Conservation (phyloP, 2,797 vertebrate genomes). For the Oophaga sylvatica region DNA sequence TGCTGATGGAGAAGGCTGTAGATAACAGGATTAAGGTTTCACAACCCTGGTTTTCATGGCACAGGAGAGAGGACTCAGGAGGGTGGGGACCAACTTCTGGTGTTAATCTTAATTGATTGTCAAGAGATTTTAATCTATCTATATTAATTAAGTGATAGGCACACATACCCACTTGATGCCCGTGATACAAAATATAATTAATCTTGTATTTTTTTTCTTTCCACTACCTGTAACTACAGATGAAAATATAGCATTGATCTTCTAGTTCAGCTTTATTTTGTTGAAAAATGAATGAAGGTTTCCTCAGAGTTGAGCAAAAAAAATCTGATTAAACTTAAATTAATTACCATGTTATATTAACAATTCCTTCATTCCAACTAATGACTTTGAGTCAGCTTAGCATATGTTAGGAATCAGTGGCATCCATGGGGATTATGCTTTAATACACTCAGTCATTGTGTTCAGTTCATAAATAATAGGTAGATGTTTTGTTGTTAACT, state of each 20-base stretch:
- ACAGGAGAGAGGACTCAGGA: conserved; percentile 63
- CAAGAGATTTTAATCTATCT: conserved; percentile 76
- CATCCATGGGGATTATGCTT: conserved; percentile 15
- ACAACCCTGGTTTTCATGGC: conserved; percentile 71
- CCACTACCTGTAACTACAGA: conserved; percentile 1
- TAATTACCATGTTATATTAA: conserved; percentile 18
- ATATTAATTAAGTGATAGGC: conserved; percentile 75
- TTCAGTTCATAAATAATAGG: conserved; percentile 11
- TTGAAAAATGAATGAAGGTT: background rate
- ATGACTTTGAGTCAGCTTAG: conserved; percentile 39
- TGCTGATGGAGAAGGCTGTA: conserved; percentile 75
- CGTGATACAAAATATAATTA: conserved; percentile 56
- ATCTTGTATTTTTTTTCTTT: background rate
- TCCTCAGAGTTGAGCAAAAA: background rate
- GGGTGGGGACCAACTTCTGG: conserved; percentile 72
- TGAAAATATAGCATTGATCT: background rate
- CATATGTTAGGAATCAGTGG: conserved; percentile 37
- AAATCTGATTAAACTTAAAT: conserved; percentile 21
- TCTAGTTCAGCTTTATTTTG: background rate
- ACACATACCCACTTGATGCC: conserved; percentile 71
- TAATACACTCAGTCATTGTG: conserved; percentile 16
- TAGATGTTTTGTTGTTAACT: background rate
- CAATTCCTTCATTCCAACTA: conserved; percentile 22
- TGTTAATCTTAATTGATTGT: conserved; percentile 80
- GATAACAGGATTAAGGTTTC: conserved; percentile 86